Conservation (phyloP, 2,888 invertebrate species). For the Pseudanteris insignis region DNA sequence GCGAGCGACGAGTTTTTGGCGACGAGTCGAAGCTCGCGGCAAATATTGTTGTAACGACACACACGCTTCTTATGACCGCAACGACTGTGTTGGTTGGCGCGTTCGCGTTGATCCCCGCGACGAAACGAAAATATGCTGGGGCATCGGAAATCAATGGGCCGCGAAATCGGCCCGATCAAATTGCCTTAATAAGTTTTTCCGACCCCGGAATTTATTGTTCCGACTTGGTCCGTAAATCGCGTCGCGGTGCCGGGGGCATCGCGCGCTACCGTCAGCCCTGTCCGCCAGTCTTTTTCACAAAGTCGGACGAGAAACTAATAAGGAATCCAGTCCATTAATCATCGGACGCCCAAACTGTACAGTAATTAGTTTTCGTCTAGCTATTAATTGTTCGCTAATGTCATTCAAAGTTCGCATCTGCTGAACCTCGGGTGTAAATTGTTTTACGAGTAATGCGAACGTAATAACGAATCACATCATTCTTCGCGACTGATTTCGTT, state of each 20-base stretch:
- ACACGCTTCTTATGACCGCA: neutral
- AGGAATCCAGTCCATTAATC: slow-evolving; percentile 35
- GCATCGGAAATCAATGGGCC: slow-evolving; percentile 34
- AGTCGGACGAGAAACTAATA: slow-evolving; percentile 31
- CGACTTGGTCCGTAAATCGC: slow-evolving; percentile 25
- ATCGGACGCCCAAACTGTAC: slow-evolving; percentile 24
- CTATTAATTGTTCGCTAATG: slow-evolving; percentile 30
- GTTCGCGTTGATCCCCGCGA: slow-evolving; percentile 14
- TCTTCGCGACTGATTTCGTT: neutral
- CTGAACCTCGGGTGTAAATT: slow-evolving; percentile 1
- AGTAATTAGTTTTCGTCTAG: slow-evolving; percentile 34
- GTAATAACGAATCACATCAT: neutral
- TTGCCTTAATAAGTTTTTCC: slow-evolving; percentile 36
- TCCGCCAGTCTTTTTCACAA: slow-evolving; percentile 10
- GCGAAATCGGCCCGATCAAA: slow-evolving; percentile 25
- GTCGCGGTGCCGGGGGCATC: neutral
- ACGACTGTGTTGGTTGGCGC: neutral
- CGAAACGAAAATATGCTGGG: slow-evolving; percentile 15
- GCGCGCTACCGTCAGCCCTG: no score
- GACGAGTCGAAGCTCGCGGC: neutral
- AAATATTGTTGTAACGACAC: slow-evolving; percentile 8
- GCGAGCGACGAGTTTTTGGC: no score
- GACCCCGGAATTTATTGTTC: slow-evolving; percentile 18
- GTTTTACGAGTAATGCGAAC: slow-evolving; percentile 4
- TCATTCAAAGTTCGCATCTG: slow-evolving; percentile 22